Base-by-base conservation (phyloP, 2,113 vertebrate species). In the Ammospiza nelsoni region DNA sequence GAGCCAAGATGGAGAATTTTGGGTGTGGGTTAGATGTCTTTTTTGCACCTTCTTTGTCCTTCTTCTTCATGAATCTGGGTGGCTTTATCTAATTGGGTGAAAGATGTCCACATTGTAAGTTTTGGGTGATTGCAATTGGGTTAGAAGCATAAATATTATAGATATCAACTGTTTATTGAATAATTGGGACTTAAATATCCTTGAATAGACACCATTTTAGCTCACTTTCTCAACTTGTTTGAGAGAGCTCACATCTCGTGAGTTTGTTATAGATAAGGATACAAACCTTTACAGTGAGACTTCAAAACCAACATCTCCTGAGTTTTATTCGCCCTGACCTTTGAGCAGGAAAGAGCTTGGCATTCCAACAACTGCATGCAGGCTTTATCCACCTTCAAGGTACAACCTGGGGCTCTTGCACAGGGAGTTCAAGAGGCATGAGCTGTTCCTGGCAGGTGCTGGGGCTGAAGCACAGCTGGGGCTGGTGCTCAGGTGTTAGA, bases 391-490 rank as follows among this genome's bases (percentile, higher is more conserved):
- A 3, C 57, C 54, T 72, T 27, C 15, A 6, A 17, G 22, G 69
- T 58, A 35, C 62, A 84, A 55, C 24, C 33, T 23, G 65, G 27
- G 58, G 29, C 46, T 44, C 37, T 48, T 33, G 57, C 21, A 35
- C 7, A 2, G 44, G 11, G 43, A 46, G 13, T n/a, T 49, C 35
- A 15, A 5, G 54, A 63, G 44, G 33, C 15, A 31, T 0, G 1
- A 83, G 41, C 25, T 55, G 25, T 11, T 94, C 13, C 3, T n/a
- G 4, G 0, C 18, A 59, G 48, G 7, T 72, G 12, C 48, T 20
- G 11, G 25, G 15, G 22, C 9, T 11, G n/a, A 72, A 59, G 31
- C 39, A 13, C 6, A 11, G 43, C 57, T 79, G 72, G 2, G 39
- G 35, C 24, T 66, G 59, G 6, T 16, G 54, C 51, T 89, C 75